phyloP scores from a whole-genome alignment of 1,140 invertebrate genomes.

The Bombus confusus region DNA sequence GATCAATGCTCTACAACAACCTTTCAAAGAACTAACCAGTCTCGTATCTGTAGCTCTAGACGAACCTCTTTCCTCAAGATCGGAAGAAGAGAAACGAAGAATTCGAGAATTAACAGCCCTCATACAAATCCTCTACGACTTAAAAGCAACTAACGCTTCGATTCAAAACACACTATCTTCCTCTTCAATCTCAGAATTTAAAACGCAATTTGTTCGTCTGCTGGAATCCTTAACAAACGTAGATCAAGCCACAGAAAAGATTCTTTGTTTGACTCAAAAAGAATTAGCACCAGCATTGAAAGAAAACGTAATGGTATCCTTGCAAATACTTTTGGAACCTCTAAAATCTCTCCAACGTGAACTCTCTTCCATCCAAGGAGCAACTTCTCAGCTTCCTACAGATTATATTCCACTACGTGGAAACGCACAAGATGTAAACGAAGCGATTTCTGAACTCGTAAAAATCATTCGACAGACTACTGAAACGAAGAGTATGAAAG shows the following conservation, averaged over 20 bases:
- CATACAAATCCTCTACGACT: conserved; percentile 57
- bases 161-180: conserved; percentile 8
- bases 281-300: conserved; percentile 52
- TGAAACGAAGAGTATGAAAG: conserved; percentile 7
- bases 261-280: conserved; percentile 40
- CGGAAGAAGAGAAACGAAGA: conserved; percentile 60
- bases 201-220: conserved; percentile 16
- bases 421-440: background rate
- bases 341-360: conserved; percentile 21
- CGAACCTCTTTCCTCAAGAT: conserved; percentile 33
- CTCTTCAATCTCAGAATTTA: conserved; percentile 4
- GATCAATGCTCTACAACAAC: conserved; percentile 39
- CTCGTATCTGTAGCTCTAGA: conserved; percentile 44
- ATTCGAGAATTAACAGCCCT: conserved; percentile 52
- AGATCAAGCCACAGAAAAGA: conserved; percentile 19
- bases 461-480: background rate
- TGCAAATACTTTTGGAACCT: conserved; percentile 43
- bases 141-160: conserved; percentile 44
- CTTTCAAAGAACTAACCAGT: conserved; percentile 42
- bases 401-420: background rate
- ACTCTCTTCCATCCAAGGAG: background rate
- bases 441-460: background rate
- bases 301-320: conserved; percentile 46
- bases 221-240: conserved; percentile 9
- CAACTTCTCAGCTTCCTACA: background rate